Conservation (phyloP, 2,113 vertebrate genomes). For the Bambusicola thoracicus region DNA sequence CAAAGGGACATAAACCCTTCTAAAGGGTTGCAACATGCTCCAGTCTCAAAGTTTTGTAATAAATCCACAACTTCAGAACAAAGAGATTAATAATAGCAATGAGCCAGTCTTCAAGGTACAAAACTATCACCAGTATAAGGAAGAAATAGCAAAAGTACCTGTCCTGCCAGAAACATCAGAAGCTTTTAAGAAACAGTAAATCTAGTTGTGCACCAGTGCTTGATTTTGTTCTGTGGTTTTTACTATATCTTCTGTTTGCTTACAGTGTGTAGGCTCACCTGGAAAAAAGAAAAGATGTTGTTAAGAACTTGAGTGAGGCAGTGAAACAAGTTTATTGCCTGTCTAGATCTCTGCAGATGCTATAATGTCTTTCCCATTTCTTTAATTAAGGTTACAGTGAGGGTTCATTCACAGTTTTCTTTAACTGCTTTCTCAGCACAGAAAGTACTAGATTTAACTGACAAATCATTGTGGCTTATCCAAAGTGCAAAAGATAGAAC, state of each 20-base stretch:
- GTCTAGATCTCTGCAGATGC: no score
- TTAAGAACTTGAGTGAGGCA: background rate
- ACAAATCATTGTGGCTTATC: background rate
- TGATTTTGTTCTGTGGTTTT: slow-evolving; percentile 69
- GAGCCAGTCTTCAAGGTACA: background rate
- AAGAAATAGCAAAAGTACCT: slow-evolving; percentile 72
- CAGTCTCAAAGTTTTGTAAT: background rate
- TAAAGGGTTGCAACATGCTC: background rate
- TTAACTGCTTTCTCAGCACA: background rate
- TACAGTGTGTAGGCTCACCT: slow-evolving; percentile 75
- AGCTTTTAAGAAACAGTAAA: slow-evolving; percentile 38
- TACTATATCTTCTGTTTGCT: slow-evolving; percentile 71
- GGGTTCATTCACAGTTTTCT: background rate
- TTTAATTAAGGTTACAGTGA: background rate
- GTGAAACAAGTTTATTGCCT: background rate
- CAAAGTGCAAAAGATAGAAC: background rate
- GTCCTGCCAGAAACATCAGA: slow-evolving; percentile 61
- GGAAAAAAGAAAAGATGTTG: slow-evolving; percentile 42
- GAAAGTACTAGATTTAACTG: background rate
- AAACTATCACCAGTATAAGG: background rate
- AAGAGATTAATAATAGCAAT: background rate
- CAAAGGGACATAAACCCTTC: background rate
- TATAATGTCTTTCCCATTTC: background rate
- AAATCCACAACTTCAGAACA: background rate
- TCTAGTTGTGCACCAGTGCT: slow-evolving; percentile 70